Conservation (phyloP, 1,140 invertebrate species). For the Saccostrea echinata region DNA sequence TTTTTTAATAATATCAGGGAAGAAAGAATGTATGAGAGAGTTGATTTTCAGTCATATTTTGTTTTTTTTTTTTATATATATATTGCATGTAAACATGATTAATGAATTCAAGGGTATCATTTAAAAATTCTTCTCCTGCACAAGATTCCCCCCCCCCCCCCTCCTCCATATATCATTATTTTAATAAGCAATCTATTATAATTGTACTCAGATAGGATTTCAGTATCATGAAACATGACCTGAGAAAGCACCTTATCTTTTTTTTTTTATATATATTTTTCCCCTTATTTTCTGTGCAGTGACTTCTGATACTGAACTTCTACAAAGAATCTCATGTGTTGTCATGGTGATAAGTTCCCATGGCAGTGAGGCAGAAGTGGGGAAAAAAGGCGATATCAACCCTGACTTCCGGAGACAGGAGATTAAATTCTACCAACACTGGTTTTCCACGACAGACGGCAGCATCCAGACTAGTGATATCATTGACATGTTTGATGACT, state of each 20-base stretch:
- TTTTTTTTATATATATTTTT: neutral
- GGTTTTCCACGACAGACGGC: constrained; percentile 26
- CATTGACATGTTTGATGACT: constrained; percentile 36
- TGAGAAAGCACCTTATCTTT: neutral
- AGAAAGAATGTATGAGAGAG: too few relatives aligned
- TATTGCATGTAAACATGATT: too few relatives aligned
- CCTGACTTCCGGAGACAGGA: constrained; percentile 28
- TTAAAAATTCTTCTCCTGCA: too few relatives aligned
- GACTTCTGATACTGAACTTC: neutral
- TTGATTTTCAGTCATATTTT: too few relatives aligned
- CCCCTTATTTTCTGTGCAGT: constrained; percentile 7
- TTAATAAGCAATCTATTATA: too few relatives aligned
- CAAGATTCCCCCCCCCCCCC: too few relatives aligned
- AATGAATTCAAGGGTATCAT: too few relatives aligned
- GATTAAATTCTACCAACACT: constrained; percentile 26
- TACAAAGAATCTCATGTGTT: constrained; percentile 17
- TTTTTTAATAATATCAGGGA: too few relatives aligned
- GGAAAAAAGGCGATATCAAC: neutral
- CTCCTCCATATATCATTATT: too few relatives aligned
- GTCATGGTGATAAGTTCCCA: constrained; percentile 43
- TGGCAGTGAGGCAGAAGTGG: constrained; percentile 25
- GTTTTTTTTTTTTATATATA: too few relatives aligned
- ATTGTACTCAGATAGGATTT: too few relatives aligned
- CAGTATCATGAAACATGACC: too few relatives aligned
- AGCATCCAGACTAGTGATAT: constrained; percentile 33